Percentiles rank a stretch among this genome's conserved stretches.
These are phyloP conservation scores for Trissonchulus latispiculum DNA, from an alignment of 2,888 invertebrate species.

Conservation along the genomic window DNA sequence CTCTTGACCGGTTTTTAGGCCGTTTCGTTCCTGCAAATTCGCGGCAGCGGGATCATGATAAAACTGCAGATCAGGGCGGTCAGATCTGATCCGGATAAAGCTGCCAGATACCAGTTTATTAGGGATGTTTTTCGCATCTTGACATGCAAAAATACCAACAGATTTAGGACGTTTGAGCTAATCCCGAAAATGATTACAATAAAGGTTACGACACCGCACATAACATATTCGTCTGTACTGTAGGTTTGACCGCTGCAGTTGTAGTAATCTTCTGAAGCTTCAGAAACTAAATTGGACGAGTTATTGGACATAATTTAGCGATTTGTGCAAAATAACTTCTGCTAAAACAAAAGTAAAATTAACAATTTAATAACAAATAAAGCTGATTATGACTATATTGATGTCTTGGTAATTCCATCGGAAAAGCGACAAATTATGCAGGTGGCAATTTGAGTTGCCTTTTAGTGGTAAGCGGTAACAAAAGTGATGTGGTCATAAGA, in stretches of 20 bases:
- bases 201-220: background rate
- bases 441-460: too few relatives aligned
- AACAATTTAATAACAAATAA: too few relatives aligned
- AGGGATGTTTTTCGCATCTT: conserved; percentile 12
- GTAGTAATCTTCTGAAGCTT: too few relatives aligned
- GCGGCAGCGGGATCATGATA: background rate
- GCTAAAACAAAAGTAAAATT: too few relatives aligned
- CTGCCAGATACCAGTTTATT: conserved; percentile 18
- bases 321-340: background rate
- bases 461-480: too few relatives aligned
- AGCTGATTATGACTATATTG: too few relatives aligned
- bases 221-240: background rate
- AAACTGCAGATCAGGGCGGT: background rate
- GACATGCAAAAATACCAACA: background rate
- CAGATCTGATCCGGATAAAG: conserved; percentile 12
- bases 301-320: background rate
- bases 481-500: too few relatives aligned
- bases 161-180: background rate
- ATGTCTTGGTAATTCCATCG: too few relatives aligned
- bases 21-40: background rate
- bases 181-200: conserved; percentile 46
- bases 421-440: too few relatives aligned
- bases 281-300: background rate
- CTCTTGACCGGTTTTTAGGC: background rate
- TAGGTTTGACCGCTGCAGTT: background rate